Base-by-base conservation (phyloP, 2,888 invertebrate genomes). In the Timema cristinae region DNA sequence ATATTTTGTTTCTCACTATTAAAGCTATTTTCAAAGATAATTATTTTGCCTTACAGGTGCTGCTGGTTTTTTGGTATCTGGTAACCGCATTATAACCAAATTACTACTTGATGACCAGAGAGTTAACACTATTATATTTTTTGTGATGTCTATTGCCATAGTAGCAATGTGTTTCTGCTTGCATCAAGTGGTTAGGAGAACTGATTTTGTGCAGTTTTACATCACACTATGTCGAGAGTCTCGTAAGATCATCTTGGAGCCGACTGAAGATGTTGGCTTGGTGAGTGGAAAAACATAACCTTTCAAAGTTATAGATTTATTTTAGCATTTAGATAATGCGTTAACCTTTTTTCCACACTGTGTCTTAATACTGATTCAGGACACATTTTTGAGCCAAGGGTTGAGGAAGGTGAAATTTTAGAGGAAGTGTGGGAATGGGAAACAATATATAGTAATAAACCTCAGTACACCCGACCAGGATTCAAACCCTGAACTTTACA, bases 101-200 rank as follows among this genome's bases (percentile, higher is more conserved):
- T 86, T 91, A 73, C 82, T 92, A 63, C 87, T 95, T 73, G 85
- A 89, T 71, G 91, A 93, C 78, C 90, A 94, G 70, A 87, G 89
- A 56, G 86, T 90, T 54, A 95, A 94, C 79, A 96, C 95, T 0
- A 89, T 93, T 74, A 89, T 93, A 81, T 96, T 96, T 84, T 96
- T 96, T 82, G 85, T 89, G 56, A 86, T 93, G 71, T 94, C 94
- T 61, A 91, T 93, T 70, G 83, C 89, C 59, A 89, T 93, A 50
- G 89, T 96, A 32, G 85, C 90, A 47, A 84, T 89, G 50, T 95
- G 95, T 79, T 93, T 91, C 77, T 84, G 90, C 76, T 83, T 94
- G 75, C 94, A 95, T 79, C 88, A 91, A 80, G 83, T 91, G 66
- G 90, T 93, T 76, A 88, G 92, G 80, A 87, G 89, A 73, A 91